Base-by-base conservation (phyloP, 1,140 invertebrate species). In the Sinonovacula constricta region DNA sequence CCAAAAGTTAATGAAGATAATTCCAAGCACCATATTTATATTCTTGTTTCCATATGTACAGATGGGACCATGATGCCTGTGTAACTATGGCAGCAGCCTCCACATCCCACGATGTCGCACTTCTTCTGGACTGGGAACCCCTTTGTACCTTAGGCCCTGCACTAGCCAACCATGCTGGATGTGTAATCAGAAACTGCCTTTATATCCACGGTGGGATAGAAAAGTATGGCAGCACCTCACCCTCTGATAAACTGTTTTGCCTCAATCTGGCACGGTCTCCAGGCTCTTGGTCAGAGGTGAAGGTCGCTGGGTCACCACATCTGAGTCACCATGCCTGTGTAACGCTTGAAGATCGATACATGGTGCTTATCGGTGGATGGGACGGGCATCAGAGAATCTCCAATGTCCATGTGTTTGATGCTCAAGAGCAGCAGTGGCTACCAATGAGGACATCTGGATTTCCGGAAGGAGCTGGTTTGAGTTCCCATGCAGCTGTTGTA, bases 281-380 rank as follows among this genome's bases (percentile, higher is more conserved):
- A 0, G 33, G 24, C 22, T 57, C 68, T 26, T 87, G 85, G 85
- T 30, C 53, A 14, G 75, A 80, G 66, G 65, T 83, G 15, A 5
- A 45, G 28, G 36, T 63, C 36, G 12, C 76, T 26, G 83, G 83
- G 3, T 81, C 82, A n/a, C 89, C 89, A 3, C 30, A 71, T 39
- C 68, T 89, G 2, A 90, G 88, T 68, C 87, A 90, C 53, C 89
- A 90, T 74, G 79, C 86, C 12, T 83, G 80, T 59, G 76, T 90
- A 49, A 79, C 82, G 7, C 15, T 86, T 2, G 79, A 85, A 4
- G 77, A 90, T 53, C 78, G 86, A 2, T 89, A 88, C 71, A 68
- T 90, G 18, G 24, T 88, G 51, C 51, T 89, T n/a, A 88, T 90
- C 59, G 89, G 89, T 63, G 89, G 89, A 14, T 90, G 89, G 89